These are phyloP conservation scores for Metacarcinus magister DNA, from an alignment of 2,888 invertebrate genomes.

Conservation along the genomic window DNA sequence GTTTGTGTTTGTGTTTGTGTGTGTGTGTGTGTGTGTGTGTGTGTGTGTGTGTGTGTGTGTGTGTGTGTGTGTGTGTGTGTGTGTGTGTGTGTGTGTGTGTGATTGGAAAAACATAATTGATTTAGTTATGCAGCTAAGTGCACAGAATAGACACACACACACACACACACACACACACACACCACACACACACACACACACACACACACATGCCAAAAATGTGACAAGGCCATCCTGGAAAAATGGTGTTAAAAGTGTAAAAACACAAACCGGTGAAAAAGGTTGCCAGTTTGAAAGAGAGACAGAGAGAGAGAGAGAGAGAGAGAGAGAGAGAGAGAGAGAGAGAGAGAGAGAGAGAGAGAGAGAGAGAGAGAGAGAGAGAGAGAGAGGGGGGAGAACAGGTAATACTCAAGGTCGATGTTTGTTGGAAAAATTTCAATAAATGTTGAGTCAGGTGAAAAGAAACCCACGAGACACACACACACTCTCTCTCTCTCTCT, in stretches of 20 bases:
- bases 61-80: background rate
- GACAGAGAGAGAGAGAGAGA: slow-evolving; percentile 36
- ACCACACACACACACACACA: background rate
- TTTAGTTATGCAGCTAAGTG: no score
- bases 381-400: background rate
- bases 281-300: background rate
- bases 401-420: background rate
- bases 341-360: slow-evolving; percentile 17
- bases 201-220: no score
- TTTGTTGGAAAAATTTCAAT: background rate
- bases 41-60: background rate
- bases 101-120: background rate
- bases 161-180: slow-evolving; percentile 16
- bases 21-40: background rate
- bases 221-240: background rate
- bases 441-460: background rate
- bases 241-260: background rate
- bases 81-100: background rate
- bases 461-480: background rate
- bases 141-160: background rate
- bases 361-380: slow-evolving; percentile 33
- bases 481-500: background rate
- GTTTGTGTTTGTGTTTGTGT: background rate
- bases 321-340: slow-evolving; percentile 30
- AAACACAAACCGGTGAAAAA: background rate